A percentile compares a stretch with the other conserved stretches of the same genome.
Evolutionary conservation across 2,797 vertebrate species (phyloP).

Genomic region (Alectoris magna): DNA sequence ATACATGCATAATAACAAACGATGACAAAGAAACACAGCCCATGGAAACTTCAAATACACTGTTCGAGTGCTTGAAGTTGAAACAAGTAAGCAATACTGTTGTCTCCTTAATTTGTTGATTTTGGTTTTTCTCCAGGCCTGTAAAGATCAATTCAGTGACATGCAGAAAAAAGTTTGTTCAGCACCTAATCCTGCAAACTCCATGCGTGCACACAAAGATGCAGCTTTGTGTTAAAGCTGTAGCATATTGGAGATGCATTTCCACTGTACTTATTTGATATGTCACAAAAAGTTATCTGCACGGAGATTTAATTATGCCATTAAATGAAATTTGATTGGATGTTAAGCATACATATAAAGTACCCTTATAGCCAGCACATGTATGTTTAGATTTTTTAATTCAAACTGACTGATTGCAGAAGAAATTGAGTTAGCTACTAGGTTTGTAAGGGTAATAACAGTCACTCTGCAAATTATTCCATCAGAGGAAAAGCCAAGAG

Average conservation of each 20-base stretch:
- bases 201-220: not conserved
- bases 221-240: not conserved
- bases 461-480: not conserved
- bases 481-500: not conserved
- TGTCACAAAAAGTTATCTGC: conserved; percentile 27
- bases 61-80: conserved; percentile 12
- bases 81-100: conserved; percentile 21
- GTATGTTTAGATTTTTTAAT: not conserved
- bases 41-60: conserved; percentile 35
- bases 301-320: conserved; percentile 24
- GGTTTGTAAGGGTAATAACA: not conserved
- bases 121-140: not conserved
- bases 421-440: not conserved
- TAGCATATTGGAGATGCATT: not conserved
- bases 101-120: conserved; percentile 23
- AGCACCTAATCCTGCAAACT: conserved; percentile 3
- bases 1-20: not conserved
- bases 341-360: not conserved
- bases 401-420: conserved; percentile 29
- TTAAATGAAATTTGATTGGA: conserved; percentile 24
- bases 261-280: not conserved
- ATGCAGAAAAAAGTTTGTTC: not conserved
- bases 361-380: not conserved
- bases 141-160: conserved; percentile 45
- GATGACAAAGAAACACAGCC: not conserved